These are phyloP conservation scores for Pachydiplax longipennis DNA, from an alignment of 2,888 invertebrate species.

Conservation along the genomic window DNA sequence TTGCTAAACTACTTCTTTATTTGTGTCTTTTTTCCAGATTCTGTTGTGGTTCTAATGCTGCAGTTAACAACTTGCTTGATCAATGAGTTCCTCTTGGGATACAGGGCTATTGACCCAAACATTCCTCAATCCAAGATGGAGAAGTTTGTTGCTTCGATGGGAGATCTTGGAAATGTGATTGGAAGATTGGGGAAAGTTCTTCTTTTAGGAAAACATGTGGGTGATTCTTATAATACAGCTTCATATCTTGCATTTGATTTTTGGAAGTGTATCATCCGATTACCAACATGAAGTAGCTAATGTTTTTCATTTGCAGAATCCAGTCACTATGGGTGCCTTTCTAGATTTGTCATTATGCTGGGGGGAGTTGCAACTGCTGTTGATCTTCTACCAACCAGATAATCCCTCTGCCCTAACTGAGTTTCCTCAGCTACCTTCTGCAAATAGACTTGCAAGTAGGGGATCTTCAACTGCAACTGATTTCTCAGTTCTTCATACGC, in stretches of 20 bases:
- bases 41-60: neutral
- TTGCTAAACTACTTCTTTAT: too few species aligned
- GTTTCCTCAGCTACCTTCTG: neutral
- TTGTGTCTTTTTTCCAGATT: neutral
- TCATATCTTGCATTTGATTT: too few species aligned
- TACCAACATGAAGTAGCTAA: neutral
- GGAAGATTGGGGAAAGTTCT: slow-evolving; percentile 15
- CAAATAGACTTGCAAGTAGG: neutral
- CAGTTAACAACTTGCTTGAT: neutral
- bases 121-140: slow-evolving; percentile 1
- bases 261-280: too few species aligned
- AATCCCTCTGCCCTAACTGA: neutral
- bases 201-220: slow-evolving; percentile 12
- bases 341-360: slow-evolving; percentile 8
- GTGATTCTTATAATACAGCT: neutral
- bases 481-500: neutral
- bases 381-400: slow-evolving; percentile 25
- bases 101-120: slow-evolving; percentile 20
- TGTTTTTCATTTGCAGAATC: neutral
- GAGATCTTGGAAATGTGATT: neutral
- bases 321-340: neutral
- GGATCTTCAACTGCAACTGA: neutral
- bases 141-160: neutral
- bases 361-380: neutral
- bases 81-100: neutral